Evolutionary conservation across 2,113 vertebrate species (phyloP), one percentile per base, ranked within the genome.

Genomic region (Sinosuthora webbiana): DNA sequence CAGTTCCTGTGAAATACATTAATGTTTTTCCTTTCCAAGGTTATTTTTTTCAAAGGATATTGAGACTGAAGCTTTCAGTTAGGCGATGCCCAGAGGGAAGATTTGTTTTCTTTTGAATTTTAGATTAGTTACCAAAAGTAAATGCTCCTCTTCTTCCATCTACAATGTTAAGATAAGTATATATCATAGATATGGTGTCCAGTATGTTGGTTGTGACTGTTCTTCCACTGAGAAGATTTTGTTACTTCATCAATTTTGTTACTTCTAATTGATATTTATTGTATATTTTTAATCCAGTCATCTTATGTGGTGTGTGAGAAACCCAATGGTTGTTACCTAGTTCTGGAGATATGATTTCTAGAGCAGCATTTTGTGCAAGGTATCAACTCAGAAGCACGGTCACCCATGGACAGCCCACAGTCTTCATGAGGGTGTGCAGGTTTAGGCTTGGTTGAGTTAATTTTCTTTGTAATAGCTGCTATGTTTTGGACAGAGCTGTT

Each of bases 401-500:
- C 24, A 27, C 7, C 14, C 19, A 8, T 12, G 42, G 73, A 7
- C 27, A 67, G 23, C 23, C 15, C 33, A 18, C 6, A 13, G 52
- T 27, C 30, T 55, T 13, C 42, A 8, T 31, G 35, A 1, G 0
- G 11, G 3, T 49, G 6, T 37, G 35, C 4, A 21, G 41, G 41
- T 49, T 75, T 55, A 62, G 31, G 15, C 31, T 28, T 33, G 15
- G 10, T 11, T 39, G 21, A 69, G 21, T 63, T 68, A 42, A 30
- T 86, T 62, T 86, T 55, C 47, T 74, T 42, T 13, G 5, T 42
- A 24, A 28, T 17, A 60, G 7, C n/a, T 49, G 30, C 33, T 24
- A 2, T 2, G 1, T 68, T 68, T 74, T 17, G 6, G 41, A 42
- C 27, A 47, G 39, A 82, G 16, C 7, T 57, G 15, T 33, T 52